Conservation (phyloP, 2,888 invertebrate genomes). For the Escarpia spicata region DNA sequence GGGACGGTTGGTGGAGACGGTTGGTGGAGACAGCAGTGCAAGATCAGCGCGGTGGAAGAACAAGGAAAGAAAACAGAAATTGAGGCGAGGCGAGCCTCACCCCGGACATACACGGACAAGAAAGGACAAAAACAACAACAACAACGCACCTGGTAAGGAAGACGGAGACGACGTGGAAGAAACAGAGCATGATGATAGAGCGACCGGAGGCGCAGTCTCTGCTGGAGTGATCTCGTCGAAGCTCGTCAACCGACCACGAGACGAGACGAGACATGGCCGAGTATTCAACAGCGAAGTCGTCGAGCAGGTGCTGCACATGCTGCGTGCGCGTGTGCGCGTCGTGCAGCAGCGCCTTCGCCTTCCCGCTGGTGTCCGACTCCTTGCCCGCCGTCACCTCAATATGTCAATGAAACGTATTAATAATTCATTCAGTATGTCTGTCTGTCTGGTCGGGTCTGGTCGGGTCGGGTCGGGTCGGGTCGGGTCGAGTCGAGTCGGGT, state of each 20-base stretch:
- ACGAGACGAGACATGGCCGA: background rate
- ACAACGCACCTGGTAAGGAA: background rate
- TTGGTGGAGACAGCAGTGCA: too few species aligned
- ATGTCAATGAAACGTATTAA: background rate
- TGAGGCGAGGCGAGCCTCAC: too few species aligned
- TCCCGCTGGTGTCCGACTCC: background rate
- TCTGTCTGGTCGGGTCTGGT: too few species aligned
- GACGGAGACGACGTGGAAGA: background rate
- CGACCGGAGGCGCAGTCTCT: background rate
- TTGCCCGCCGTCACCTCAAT: background rate
- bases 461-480: too few species aligned
- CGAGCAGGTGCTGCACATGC: background rate
- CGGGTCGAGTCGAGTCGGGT: too few species aligned
- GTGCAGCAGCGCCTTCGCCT: background rate
- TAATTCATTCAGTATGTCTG: too few species aligned
- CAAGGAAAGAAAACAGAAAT: too few species aligned
- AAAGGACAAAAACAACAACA: too few species aligned
- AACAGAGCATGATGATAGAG: background rate
- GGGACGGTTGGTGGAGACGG: too few species aligned
- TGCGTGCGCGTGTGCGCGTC: background rate
- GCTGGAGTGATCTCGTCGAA: background rate
- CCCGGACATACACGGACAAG: too few species aligned
- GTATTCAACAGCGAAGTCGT: background rate
- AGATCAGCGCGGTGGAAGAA: too few species aligned
- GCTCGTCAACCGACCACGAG: conserved; percentile 13